A percentile compares a stretch with the other conserved stretches of the same genome.
phyloP scores from a whole-genome alignment of 1,140 invertebrate genomes.

The Platyura marginata region DNA sequence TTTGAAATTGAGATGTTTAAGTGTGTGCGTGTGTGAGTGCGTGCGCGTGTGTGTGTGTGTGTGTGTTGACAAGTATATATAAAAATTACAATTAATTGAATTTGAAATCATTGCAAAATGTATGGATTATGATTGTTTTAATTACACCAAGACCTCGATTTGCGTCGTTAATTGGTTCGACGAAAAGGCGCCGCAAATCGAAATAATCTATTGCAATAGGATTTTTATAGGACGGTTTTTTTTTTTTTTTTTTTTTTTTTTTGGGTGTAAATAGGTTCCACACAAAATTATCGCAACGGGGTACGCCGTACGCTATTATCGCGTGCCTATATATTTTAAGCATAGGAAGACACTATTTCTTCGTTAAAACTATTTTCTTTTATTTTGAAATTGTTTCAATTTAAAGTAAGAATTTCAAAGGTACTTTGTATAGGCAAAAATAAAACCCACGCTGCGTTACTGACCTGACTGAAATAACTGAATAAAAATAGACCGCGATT shows the following conservation, averaged over 20 bases:
- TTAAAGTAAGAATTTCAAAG: no score
- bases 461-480: neutral
- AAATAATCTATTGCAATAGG: neutral
- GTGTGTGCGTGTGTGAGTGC: no score
- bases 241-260: neutral
- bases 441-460: no score
- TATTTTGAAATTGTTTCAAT: neutral
- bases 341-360: neutral
- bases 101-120: neutral
- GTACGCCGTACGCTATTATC: neutral
- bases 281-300: neutral
- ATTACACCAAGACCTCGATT: no score
- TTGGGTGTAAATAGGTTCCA: neutral
- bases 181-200: neutral
- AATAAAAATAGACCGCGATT: neutral
- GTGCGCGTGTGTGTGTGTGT: no score
- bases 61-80: no score
- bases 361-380: no score
- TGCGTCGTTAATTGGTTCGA: no score
- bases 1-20: no score
- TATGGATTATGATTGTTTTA: neutral
- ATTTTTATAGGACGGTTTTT: neutral
- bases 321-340: neutral
- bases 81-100: no score
- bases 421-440: no score